Evolutionary conservation across 2,888 invertebrate species (phyloP).

Genomic region (Aplocera efformata): DNA sequence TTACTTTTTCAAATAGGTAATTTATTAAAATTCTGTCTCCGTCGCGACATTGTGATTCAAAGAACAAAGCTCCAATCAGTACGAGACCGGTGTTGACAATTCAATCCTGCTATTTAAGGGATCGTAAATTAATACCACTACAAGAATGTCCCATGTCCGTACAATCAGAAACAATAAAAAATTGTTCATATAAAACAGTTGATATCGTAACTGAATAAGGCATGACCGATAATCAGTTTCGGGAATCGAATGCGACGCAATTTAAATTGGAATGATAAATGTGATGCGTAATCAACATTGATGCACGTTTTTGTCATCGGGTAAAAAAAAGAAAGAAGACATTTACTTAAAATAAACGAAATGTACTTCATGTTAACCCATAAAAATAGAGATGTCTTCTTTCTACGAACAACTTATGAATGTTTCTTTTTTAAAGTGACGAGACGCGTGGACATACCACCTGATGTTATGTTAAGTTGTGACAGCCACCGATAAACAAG

Average conservation of each 20-base stretch:
- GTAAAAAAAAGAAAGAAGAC: no score
- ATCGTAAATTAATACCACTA: slow-evolving; percentile 26
- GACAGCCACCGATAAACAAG: no score
- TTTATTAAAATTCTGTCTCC: slow-evolving; percentile 25
- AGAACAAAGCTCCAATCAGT: slow-evolving; percentile 25
- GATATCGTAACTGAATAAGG: slow-evolving; percentile 24
- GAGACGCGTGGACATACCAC: no score
- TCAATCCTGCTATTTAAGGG: slow-evolving; percentile 30
- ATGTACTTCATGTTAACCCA: no score
- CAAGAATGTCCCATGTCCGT: slow-evolving; percentile 12
- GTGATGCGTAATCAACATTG: slow-evolving; percentile 24
- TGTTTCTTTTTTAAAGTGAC: no score
- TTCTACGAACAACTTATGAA: no score
- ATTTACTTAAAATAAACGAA: no score
- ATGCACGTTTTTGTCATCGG: slow-evolving; percentile 29
- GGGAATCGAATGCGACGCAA: slow-evolving; percentile 28
- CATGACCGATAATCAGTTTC: slow-evolving; percentile 27
- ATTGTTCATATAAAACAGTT: slow-evolving; percentile 22
- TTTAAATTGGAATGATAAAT: slow-evolving; percentile 32
- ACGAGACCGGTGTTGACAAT: slow-evolving; percentile 30
- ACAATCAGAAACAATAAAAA: slow-evolving; percentile 22
- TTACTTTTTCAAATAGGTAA: slow-evolving; percentile 25
- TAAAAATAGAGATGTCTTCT: no score
- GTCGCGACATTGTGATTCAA: slow-evolving; percentile 26
- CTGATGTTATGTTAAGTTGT: no score